A percentile compares a stretch with the other conserved stretches of the same genome.
Conservation (phyloP, 2,888 invertebrate genomes). For the Dasypogon diadema region DNA sequence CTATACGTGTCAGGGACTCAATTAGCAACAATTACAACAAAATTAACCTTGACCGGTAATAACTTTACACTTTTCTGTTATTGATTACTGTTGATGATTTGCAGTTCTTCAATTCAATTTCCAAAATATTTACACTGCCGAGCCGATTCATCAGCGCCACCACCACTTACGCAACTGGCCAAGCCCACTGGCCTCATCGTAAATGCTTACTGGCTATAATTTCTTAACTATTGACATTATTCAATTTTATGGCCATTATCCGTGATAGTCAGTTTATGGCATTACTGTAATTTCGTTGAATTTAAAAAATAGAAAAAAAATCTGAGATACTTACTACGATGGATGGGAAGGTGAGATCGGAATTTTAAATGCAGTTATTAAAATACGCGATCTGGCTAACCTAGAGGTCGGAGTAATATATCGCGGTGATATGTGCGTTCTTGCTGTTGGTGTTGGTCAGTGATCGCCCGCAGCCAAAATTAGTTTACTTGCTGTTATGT, state of each 20-base stretch:
- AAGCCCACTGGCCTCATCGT: not conserved
- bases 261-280: not conserved
- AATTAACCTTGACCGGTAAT: not conserved
- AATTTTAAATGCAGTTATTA: not conserved
- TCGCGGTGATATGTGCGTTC: too few relatives aligned
- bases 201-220: not conserved
- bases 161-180: not conserved
- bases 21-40: not conserved
- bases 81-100: not conserved
- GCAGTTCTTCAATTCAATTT: not conserved
- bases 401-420: not conserved
- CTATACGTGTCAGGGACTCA: not conserved
- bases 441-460: too few relatives aligned
- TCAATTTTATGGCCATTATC: not conserved
- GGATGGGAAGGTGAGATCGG: not conserved
- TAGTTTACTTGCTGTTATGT: too few relatives aligned
- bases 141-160: not conserved
- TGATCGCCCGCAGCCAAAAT: too few relatives aligned
- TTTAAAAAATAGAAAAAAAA: too few relatives aligned
- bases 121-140: not conserved
- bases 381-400: too few relatives aligned
- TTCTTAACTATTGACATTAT: conserved; percentile 1
- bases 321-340: too few relatives aligned
- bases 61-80: not conserved
- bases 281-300: not conserved